Evolutionary conservation across 2,888 invertebrate genomes (phyloP), one percentile per base, ranked within the genome.

Genomic region (Stegana nigrithorax): DNA sequence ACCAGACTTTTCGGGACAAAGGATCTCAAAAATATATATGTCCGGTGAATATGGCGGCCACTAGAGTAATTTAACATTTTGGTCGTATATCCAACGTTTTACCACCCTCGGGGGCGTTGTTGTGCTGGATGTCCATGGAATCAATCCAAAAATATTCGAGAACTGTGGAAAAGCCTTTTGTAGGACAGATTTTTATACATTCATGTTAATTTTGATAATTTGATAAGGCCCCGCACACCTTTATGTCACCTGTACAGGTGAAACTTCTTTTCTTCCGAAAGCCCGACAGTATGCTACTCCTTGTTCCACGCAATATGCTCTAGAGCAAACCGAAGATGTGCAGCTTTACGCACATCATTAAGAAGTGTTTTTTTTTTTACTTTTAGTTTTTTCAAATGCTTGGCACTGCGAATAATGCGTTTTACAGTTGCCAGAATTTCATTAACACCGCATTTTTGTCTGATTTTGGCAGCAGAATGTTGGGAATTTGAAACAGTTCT

Each of bases 341-440:
- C 17, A 44, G 17, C 17, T 17, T 44, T 17, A 17, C 14, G 44
- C 17, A 17, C 44, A 44, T 44, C 44, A 17, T 44, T 44, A 4
- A 14, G 44, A 14, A 19, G 17, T 44, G 17, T 14, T 14, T 44
- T 44, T 32, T 32, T 32, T 3, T 32, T n/a, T n/a, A n/a, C n/a
- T 39, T 39, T 39, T 39, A n/a, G 42, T 5, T 17, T 42, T 14
- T 42, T 42, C 14, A 42, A 42, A 42, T 42, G 42, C 7, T 42
- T 25, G 25, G 47, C 47, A 47, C 47, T 47, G 0, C 47, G 47
- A 47, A 47, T 47, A 23, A 47, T 23, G 23, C 47, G 47, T 23
- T 23, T 47, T 23, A 47, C 47, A 23, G 47, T 47, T 23, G 47
- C 47, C 21, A 23, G 23, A 47, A 4, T 47, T 4, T 21, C 5